A percentile compares a stretch with the other conserved stretches of the same genome.
Evolutionary conservation across 2,113 vertebrate genomes (phyloP).

Genomic region (Elanus axillaris): DNA sequence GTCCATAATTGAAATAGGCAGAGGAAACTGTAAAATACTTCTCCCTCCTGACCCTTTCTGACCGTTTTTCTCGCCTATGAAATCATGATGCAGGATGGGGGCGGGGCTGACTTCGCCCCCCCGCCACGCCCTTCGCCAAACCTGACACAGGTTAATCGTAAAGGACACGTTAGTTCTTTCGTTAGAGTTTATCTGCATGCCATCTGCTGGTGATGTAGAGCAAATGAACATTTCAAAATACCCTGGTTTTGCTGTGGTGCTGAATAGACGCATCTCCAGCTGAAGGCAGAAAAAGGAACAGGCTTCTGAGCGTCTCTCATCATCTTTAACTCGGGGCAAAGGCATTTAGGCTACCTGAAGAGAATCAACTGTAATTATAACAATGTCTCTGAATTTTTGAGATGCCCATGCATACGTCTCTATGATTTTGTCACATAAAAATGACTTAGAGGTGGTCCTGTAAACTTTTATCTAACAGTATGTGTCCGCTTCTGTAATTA

Average conservation of each 20-base stretch:
- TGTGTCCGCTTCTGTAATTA: not conserved
- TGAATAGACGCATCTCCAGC: not conserved
- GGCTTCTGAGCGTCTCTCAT: not conserved
- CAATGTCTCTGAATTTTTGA: not conserved
- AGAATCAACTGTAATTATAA: not conserved
- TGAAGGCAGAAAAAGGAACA: not conserved
- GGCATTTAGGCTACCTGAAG: not conserved
- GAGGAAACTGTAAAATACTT: not conserved
- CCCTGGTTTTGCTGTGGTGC: not conserved
- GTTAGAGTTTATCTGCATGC: not conserved
- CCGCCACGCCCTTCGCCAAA: rapidly evolving
- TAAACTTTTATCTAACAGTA: not conserved
- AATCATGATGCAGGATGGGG: not conserved
- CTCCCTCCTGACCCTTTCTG: not conserved
- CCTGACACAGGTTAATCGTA: not conserved
- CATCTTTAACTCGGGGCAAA: not conserved
- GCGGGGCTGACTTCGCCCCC: not conserved
- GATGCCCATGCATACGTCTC: not conserved
- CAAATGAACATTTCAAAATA: not conserved
- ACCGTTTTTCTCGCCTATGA: not conserved
- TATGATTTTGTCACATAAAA: not conserved
- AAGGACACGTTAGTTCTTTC: not conserved
- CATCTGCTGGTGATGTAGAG: slow-evolving; percentile 34
- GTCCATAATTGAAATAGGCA: not conserved
- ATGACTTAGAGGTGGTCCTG: not conserved